Base-by-base conservation (phyloP, 2,113 vertebrate genomes). In the Pterocles orientalis region DNA sequence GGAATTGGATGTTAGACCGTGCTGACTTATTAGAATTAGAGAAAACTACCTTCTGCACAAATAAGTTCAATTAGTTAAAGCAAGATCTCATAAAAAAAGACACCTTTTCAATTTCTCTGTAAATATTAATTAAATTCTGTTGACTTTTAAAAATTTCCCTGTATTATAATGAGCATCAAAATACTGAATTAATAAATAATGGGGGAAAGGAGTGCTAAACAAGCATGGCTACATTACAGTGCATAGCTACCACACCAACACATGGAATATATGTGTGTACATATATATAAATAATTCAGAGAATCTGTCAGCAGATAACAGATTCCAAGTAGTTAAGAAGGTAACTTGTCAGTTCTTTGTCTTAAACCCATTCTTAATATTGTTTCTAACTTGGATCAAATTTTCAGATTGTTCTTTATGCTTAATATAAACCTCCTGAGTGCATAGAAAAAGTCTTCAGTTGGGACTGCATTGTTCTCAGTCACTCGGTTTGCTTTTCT, bases 401-500 rank as follows among this genome's bases (percentile, higher is more conserved):
- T 58, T 83, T 79, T 90, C 12, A 31, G 24, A 12, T 58, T 61
- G 11, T 86, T 95, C 47, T 82, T 83, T 43, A 43, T 43, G 47
- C 56, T 89, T 72, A 75, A 75, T 57, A 33, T 62, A 64, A 80
- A 8, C 20, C 82, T 84, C 60, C 54, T n/a, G 31, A 77, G 26
- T 1, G 7, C 41, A 57, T 10, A 82, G 31, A 57, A 89, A 57
- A 89, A 39, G 10, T 66, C 18, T 78, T 84, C 41, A 66, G 16
- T 33, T 86, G 21, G 28, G 56, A 51, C 13, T 68, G 39, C 19
- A 60, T 70, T 93, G 34, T 76, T 91, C 73, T 84, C 60, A 65
- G 33, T n/a, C n/a, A n/a, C n/a, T 72, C 61, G 21, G 25, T 87
- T 94, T 82, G 18, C 65, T 78, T 91, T 89, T 18, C 33, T 78